Conservation (phyloP, 2,888 invertebrate species). For the Himalopsyche anomala region DNA sequence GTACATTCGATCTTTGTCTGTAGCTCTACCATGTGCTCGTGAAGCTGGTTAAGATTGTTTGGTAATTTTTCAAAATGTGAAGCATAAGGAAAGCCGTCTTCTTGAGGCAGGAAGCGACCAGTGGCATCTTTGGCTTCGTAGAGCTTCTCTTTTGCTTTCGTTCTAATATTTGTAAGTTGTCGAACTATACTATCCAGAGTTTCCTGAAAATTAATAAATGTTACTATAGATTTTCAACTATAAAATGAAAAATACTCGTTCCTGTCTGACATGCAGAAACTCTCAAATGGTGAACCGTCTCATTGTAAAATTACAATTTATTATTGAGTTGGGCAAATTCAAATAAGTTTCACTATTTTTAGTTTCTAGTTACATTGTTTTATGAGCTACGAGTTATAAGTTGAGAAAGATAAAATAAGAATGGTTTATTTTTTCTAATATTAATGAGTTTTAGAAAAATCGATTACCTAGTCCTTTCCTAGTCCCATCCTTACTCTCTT, state of each 20-base stretch:
- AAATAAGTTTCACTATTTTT: too few species aligned
- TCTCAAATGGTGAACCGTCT: neutral
- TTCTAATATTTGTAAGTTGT: constrained; percentile 69
- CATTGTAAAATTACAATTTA: neutral
- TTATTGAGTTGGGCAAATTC: neutral
- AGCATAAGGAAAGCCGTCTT: constrained; percentile 77
- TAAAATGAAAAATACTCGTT: neutral
- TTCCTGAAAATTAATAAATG: constrained; percentile 67
- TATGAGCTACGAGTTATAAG: too few species aligned
- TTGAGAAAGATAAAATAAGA: too few species aligned
- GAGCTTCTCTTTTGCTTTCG: constrained; percentile 75
- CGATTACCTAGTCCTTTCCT: too few species aligned
- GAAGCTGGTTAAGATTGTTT: constrained; percentile 74
- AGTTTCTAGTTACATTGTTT: too few species aligned
- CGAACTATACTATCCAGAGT: constrained; percentile 71
- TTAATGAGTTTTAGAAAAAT: too few species aligned
- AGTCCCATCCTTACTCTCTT: too few species aligned
- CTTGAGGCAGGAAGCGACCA: constrained; percentile 77
- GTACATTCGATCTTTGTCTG: constrained; percentile 82
- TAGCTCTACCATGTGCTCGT: constrained; percentile 77
- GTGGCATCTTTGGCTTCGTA: constrained; percentile 77
- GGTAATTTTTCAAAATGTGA: constrained; percentile 77
- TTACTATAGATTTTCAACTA: neutral
- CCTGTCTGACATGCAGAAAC: too few species aligned
- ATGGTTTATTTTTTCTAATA: too few species aligned